Conservation (phyloP, 2,113 vertebrate species). For the Oncorhynchus mykiss region DNA sequence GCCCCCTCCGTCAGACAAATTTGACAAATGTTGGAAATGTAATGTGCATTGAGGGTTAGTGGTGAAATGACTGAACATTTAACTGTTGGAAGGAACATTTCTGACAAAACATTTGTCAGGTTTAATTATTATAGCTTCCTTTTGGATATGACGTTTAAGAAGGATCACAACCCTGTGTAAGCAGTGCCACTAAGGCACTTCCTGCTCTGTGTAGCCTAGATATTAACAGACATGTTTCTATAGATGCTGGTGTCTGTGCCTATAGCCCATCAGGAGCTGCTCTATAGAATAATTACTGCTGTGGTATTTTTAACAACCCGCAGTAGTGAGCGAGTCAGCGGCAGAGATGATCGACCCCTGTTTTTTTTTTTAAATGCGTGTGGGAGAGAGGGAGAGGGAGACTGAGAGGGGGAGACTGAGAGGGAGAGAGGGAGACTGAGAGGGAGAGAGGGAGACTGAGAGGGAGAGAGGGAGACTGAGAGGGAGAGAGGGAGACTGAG, state of each 20-base stretch:
- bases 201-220: not conserved
- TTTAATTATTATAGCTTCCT: not conserved
- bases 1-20: not conserved
- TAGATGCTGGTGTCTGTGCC: not conserved
- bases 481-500: too few species aligned
- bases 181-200: not conserved
- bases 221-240: not conserved
- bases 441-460: too few species aligned
- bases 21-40: too few species aligned
- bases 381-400: not conserved
- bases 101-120: too few species aligned
- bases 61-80: too few species aligned
- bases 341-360: slow-evolving; percentile 6
- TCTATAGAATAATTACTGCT: slow-evolving; percentile 12
- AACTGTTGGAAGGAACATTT: too few species aligned
- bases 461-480: too few species aligned
- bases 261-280: not conserved
- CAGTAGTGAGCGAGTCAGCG: not conserved
- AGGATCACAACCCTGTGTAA: not conserved
- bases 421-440: not conserved
- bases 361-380: not conserved
- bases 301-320: slow-evolving; percentile 26
- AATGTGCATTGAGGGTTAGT: too few species aligned
- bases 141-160: not conserved
- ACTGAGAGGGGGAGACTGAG: not conserved